Conservation (phyloP, 2,888 invertebrate species). For the Volucella zonaria region DNA sequence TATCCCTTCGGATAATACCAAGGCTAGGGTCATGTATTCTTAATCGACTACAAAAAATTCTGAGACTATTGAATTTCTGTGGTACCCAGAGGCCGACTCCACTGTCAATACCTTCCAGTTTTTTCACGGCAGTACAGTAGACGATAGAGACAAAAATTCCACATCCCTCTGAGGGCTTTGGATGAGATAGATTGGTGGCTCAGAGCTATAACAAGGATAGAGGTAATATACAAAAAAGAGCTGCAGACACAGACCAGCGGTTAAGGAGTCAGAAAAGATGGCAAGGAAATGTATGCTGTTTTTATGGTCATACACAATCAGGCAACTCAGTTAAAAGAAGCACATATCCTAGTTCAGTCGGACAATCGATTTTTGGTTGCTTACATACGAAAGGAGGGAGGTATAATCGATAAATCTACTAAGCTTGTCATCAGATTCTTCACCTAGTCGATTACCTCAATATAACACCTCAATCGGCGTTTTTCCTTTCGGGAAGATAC, state of each 20-base stretch:
- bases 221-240: constrained; percentile 9
- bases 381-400: too few relatives aligned
- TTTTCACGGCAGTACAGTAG: constrained; percentile 6
- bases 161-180: not conserved
- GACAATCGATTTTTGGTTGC: too few relatives aligned
- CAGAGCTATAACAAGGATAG: not conserved
- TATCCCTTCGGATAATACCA: not conserved
- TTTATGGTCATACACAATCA: too few relatives aligned
- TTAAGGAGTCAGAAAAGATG: too few relatives aligned
- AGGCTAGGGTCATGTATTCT: constrained; percentile 2
- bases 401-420: too few relatives aligned
- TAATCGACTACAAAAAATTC: constrained; percentile 1
- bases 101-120: constrained; percentile 17
- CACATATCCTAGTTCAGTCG: too few relatives aligned
- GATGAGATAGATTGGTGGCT: not conserved
- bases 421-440: too few relatives aligned
- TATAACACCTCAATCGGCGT: too few relatives aligned
- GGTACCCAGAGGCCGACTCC: constrained; percentile 5
- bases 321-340: too few relatives aligned
- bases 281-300: too few relatives aligned
- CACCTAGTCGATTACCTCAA: too few relatives aligned
- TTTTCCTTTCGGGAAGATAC: too few relatives aligned
- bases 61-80: constrained; percentile 6
- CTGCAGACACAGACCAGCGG: not conserved
- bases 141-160: constrained; percentile 2